Evolutionary conservation across 1,140 invertebrate genomes (phyloP), one percentile per base, ranked within the genome.

Genomic region (Drosophila mojavensis): DNA sequence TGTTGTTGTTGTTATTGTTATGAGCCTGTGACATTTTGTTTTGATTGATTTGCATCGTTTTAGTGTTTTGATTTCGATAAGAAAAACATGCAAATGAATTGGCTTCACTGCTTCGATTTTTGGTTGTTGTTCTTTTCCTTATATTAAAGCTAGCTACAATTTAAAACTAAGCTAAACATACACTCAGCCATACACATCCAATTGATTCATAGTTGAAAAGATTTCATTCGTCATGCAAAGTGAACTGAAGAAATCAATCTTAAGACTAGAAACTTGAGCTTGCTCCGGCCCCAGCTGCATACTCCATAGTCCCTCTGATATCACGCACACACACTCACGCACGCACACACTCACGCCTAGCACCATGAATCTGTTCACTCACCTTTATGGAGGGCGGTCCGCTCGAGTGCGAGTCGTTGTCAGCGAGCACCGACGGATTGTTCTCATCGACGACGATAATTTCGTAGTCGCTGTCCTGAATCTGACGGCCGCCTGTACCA

Each of bases 381-480:
- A 97, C 96, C 95, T 97, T 97, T 30, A 97, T 96, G 1, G 96
- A 97, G 1, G 96, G 95, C 39, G 95, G 95, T 11, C 95, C 95
- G 68, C 94, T 94, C 11, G 95, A 95, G 60, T 94, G 93, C 7
- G 96, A 94, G 81, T 97, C 96, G 79, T 96, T 94, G 83, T 97
- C 96, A 10, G 95, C 95, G 68, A 96, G 86, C 66, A 97, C 95
- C 2, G 96, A 96, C 1, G 96, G 96, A 93, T 97, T 97, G 82
- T 96, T 97, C 92, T 97, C 97, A 90, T 97, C 97, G 65, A 98
- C 96, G 50, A 97, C 96, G 81, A 98, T 97, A 63, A 98, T 96
- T 80, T 97, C 96, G 90, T 97, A 97, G 84, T 97, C 97, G 84
- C 96, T 96, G 75, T 97, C 96, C 69, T 96, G 95, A 56, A 94